Base-by-base conservation (phyloP, 2,797 vertebrate species). In the Bovichtus variegatus region DNA sequence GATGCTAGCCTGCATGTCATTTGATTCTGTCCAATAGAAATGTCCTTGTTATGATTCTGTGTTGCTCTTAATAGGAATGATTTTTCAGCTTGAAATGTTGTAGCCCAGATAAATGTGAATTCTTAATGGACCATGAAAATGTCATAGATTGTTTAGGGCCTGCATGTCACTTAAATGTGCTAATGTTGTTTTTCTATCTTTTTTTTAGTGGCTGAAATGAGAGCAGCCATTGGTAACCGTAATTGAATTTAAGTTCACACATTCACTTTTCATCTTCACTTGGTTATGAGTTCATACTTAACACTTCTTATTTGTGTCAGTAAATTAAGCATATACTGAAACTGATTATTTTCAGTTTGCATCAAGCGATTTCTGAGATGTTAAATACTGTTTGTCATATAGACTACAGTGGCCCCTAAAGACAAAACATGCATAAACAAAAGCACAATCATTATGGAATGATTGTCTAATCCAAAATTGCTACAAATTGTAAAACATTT, bases 51-150 rank as follows among this genome's bases (percentile, higher is more conserved):
- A 41, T 78, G 59, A 57, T 77, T 76, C 62, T 78, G 68, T 78
- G 46, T 85, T 85, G 55, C 29, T 82, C 47, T 75, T 53, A 53
- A 40, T 77, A 69, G 44, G 63, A 85, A 81, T 71, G 41, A 81
- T 25, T 64, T 76, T 59, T 66, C 50, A 60, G 58, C 83, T 74
- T 84, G 73, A 86, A 76, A 81, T 69, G 43, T 84, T 75, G 69
- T 81, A 82, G 66, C 82, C 78, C 79, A 76, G 61, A 82, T 81
- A 62, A 81, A 82, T 82, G 74, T 91, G 66, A 86, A 66, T 72
- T 60, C 80, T 74, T 67, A 72, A 76, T 71, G 19, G 63, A 85
- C 75, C 78, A 71, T 16, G 38, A 81, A 79, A 71, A 80, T 82
- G 71, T 85, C 66, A 53, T 80, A 21, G 81, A 75, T 74, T 16